Evolutionary conservation across 30 jellyfish, hydroid and myxozoan species (phyloP).

Genomic region (Aurelia coerulea): DNA sequence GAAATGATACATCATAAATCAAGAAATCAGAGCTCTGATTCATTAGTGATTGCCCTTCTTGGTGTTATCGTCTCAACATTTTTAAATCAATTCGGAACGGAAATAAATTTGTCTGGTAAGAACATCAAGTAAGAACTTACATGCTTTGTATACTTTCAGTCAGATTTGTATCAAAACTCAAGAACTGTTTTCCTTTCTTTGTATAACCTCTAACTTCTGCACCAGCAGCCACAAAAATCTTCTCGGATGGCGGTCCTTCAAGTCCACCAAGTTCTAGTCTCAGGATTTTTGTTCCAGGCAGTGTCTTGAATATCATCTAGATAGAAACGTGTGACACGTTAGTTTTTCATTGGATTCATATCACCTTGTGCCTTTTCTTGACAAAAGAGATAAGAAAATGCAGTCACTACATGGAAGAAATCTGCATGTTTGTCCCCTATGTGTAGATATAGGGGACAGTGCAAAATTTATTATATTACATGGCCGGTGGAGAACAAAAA

Average conservation of each 20-base stretch:
- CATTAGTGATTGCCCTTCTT: not conserved
- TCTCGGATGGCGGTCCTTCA: constrained; percentile 72
- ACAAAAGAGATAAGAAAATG: too few relatives aligned
- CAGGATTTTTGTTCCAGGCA: constrained; percentile 82
- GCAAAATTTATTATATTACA: too few relatives aligned
- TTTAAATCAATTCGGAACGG: not conserved
- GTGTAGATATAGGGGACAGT: too few relatives aligned
- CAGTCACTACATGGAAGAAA: too few relatives aligned
- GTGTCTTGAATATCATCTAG: constrained; percentile 76
- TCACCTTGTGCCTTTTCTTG: too few relatives aligned
- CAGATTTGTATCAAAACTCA: constrained; percentile 81
- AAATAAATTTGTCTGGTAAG: too few relatives aligned
- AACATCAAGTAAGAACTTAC: constrained; percentile 11
- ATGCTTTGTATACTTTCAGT: constrained; percentile 83
- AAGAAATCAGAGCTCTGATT: not conserved
- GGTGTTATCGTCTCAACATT: not conserved
- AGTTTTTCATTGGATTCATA: not conserved
- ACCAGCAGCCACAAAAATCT: constrained; percentile 85
- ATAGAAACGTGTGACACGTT: not conserved
- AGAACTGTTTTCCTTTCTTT: constrained; percentile 84
- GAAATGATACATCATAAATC: too few relatives aligned
- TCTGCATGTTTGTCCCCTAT: too few relatives aligned
- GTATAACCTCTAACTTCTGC: constrained; percentile 83
- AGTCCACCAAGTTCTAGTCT: constrained; percentile 78
- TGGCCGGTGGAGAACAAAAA: too few relatives aligned